Evolutionary conservation across 2,888 invertebrate species (phyloP).

Genomic region (Melinopterus prodromus): DNA sequence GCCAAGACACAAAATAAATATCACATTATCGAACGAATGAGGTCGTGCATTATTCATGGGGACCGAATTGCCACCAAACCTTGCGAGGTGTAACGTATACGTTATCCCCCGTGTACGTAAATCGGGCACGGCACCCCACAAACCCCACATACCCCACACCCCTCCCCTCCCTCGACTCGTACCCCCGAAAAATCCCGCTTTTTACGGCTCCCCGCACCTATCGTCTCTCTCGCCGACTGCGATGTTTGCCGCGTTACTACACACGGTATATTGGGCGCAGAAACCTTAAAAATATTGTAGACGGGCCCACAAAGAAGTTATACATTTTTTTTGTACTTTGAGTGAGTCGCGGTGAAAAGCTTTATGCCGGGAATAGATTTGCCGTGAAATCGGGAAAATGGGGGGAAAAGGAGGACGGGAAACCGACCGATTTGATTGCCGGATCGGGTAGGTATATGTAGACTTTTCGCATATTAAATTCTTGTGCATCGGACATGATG

Average conservation of each 20-base stretch:
- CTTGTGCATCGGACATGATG: neutral
- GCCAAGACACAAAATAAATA: conserved; percentile 4
- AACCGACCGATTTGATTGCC: neutral
- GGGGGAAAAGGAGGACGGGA: neutral
- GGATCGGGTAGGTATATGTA: neutral
- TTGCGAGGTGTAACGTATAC: conserved; percentile 4
- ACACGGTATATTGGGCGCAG: neutral
- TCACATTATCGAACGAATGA: conserved; percentile 4
- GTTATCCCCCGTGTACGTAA: conserved; percentile 4
- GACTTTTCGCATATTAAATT: neutral
- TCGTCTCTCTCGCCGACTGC: neutral
- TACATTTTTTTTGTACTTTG: neutral
- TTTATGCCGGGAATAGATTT: neutral
- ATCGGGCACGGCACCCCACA: neutral
- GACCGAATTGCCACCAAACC: neutral
- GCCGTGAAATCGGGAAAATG: neutral
- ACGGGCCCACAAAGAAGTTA: neutral
- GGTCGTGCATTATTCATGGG: conserved; percentile 4
- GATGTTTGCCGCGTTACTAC: conserved; percentile 4
- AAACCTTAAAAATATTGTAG: neutral
- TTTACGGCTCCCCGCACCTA: neutral
- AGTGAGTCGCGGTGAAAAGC: neutral
- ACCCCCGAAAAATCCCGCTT: neutral
- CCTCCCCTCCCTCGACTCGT: neutral
- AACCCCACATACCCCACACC: neutral